Percentiles rank a stretch among this genome's conserved stretches.
Evolutionary conservation across 2,797 vertebrate genomes (phyloP).

Genomic region (Gymnocypris eckloni): DNA sequence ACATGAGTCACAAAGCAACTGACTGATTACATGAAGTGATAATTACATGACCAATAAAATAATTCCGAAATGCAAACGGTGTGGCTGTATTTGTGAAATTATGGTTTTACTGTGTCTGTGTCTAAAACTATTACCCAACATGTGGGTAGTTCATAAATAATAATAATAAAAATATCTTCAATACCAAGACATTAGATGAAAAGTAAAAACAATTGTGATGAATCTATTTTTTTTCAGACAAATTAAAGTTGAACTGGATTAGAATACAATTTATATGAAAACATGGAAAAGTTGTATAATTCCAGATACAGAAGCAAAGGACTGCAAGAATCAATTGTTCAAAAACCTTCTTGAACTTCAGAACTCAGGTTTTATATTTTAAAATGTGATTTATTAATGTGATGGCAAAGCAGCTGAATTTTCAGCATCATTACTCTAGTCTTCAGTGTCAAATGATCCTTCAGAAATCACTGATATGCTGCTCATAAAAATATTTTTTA

Average conservation of each 20-base stretch:
- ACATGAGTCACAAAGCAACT: conserved; percentile 64
- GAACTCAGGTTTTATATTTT: background rate
- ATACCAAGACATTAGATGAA: no score
- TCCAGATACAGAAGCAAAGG: background rate
- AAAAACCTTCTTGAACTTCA: background rate
- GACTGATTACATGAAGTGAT: conserved; percentile 66
- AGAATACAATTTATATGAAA: background rate
- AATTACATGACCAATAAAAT: conserved; percentile 78
- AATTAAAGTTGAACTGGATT: background rate
- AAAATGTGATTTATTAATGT: no score
- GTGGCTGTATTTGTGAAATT: background rate
- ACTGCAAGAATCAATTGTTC: background rate
- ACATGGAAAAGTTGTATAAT: background rate
- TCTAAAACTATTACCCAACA: background rate
- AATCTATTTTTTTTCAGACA: background rate
- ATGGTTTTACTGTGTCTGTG: background rate
- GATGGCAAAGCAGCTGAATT: no score
- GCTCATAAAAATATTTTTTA: no score
- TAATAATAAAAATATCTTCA: background rate
- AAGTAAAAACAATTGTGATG: background rate
- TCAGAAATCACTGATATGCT: no score
- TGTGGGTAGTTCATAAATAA: background rate
- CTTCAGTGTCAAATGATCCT: no score
- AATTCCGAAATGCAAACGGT: conserved; percentile 74
- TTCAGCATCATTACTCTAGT: no score